Evolutionary conservation across 2,888 invertebrate species (phyloP).

Genomic region (Tortrix viridana): DNA sequence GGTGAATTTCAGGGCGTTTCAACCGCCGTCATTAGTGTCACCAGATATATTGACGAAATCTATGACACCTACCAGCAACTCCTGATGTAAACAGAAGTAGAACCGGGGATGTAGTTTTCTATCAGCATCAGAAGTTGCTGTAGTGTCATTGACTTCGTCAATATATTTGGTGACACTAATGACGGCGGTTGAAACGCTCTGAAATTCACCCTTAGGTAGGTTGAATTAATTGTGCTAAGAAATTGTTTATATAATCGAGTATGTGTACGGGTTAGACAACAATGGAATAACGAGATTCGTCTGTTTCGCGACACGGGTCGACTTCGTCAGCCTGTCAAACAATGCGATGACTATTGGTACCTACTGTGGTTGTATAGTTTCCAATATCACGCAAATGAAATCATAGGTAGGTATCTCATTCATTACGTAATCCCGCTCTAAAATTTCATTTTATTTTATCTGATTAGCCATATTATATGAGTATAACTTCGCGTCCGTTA

Average conservation of each 20-base stretch:
- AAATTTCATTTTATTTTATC: constrained; percentile 20
- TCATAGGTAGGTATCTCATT: constrained; percentile 13
- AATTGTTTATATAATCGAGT: not conserved
- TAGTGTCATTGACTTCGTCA: too few relatives aligned
- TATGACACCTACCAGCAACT: too few relatives aligned
- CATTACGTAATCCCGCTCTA: constrained; percentile 27
- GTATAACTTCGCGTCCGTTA: constrained; percentile 18
- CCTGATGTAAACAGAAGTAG: too few relatives aligned
- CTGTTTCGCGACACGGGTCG: constrained; percentile 17
- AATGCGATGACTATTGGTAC: constrained; percentile 33
- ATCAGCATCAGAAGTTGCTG: too few relatives aligned
- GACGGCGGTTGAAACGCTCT: too few relatives aligned
- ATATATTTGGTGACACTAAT: too few relatives aligned
- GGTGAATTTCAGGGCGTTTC: too few relatives aligned
- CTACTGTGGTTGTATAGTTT: constrained; percentile 28
- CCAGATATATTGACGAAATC: too few relatives aligned
- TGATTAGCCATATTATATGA: constrained; percentile 2
- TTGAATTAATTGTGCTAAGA: too few relatives aligned
- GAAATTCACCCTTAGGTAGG: too few relatives aligned
- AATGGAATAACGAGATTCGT: constrained; percentile 15
- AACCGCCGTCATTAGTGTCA: too few relatives aligned
- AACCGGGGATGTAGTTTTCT: too few relatives aligned
- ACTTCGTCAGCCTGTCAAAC: constrained; percentile 12
- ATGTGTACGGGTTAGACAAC: not conserved
- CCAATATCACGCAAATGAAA: constrained; percentile 33